Evolutionary conservation across 1,140 invertebrate genomes (phyloP), one percentile per base, ranked within the genome.

Genomic region (Drosophila burlai): DNA sequence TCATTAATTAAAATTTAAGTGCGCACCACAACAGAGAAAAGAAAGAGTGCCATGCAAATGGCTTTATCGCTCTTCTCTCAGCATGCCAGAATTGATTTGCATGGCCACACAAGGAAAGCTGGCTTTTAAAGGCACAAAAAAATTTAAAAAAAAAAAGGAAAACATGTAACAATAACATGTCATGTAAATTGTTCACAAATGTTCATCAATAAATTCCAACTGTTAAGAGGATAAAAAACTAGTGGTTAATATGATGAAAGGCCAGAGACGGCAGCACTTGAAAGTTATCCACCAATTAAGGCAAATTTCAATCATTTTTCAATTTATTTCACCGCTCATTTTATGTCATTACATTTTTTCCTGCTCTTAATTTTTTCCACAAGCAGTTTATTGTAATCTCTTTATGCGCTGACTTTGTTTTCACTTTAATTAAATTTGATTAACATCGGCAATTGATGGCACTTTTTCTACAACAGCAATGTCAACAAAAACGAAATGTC

Each of bases 371-470:
- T 54, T 55, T 55, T 52, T 26, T 16, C 26, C 43, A 54, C 31
- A 34, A 68, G 63, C 58, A 47, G 40, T 65, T 76, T 69, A 59
- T 65, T 40, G 63, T 76, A 69, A 69, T 73, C 55, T 31, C 55
- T 67, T 72, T 78, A 59, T 68, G 66, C 58, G 47, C 58, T 80
- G 26, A 61, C 58, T 84, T 66, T 61, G 81, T 81, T 84, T 78
- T 78, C 74, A 75, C 36, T 72, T 75, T 83, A 84, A 84, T 83
- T 83, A 80, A 80, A 81, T 79, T 81, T 81, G 75, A 84, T 80
- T 74, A 77, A 73, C 63, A 62, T 49, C 60, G 49, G 58, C 52
- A 50, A 81, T 83, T 69, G 72, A 73, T 76, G 36, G 21, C 62
- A 31, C 31, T 43, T 60, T 73, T 73, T 72, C 38, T 43, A 49